A percentile compares a stretch with the other conserved stretches of the same genome.
Conservation (phyloP, 2,888 invertebrate species). For the Cremastinae sp. region DNA sequence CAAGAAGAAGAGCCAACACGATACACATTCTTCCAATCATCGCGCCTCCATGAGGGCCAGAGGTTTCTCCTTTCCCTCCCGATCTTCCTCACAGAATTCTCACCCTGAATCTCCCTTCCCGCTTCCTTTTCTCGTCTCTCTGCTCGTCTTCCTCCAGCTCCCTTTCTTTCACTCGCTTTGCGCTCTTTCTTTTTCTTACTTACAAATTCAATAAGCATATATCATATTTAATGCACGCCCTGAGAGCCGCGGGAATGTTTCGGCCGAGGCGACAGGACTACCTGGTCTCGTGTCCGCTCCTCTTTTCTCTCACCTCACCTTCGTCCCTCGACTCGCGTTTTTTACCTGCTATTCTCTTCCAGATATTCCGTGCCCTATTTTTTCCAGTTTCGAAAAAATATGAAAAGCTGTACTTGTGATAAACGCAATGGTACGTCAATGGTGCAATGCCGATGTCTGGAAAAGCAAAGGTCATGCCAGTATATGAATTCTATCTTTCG, state of each 20-base stretch:
- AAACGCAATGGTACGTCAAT: no score
- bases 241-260: conserved; percentile 69
- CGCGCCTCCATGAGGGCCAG: conserved; percentile 52
- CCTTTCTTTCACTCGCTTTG: conserved; percentile 7
- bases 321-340: not conserved
- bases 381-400: not conserved
- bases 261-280: conserved; percentile 59
- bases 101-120: conserved; percentile 38
- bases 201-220: conserved; percentile 79
- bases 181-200: conserved; percentile 66
- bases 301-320: conserved; percentile 34
- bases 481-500: conserved; percentile 47
- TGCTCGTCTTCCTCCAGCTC: conserved; percentile 31
- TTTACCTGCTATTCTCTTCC: conserved; percentile 6
- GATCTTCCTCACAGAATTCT: conserved; percentile 51
- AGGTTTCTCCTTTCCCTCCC: conserved; percentile 42
- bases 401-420: no score
- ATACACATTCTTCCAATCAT: conserved; percentile 64
- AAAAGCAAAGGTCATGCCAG: conserved; percentile 22
- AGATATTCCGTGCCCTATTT: not conserved
- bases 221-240: conserved; percentile 77
- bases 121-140: conserved; percentile 7
- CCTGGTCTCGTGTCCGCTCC: conserved; percentile 49
- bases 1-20: conserved; percentile 47
- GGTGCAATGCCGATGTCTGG: not conserved